Conservation (phyloP, 2,797 vertebrate species). For the Lepus townsendii region DNA sequence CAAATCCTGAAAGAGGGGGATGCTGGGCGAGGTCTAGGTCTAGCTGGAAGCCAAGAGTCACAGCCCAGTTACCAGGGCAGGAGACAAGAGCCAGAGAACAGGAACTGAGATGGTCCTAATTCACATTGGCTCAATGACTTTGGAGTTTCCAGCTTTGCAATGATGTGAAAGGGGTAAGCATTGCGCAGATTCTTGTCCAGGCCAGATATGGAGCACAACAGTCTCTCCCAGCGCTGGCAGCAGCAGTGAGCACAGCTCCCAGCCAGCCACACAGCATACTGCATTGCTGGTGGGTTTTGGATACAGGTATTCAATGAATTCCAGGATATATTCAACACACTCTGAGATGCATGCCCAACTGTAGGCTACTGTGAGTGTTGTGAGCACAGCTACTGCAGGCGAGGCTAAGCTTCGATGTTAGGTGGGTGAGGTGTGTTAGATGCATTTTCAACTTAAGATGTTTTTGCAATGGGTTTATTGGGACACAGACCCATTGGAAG, state of each 20-base stretch:
- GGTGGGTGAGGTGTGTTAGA: neutral
- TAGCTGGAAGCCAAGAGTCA: no score
- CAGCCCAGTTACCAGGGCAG: no score
- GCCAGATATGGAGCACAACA: no score
- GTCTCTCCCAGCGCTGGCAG: no score
- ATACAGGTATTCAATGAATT: neutral
- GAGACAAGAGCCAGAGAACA: rapidly evolving
- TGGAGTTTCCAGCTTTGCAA: neutral
- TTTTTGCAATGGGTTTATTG: neutral
- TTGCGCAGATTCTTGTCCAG: neutral
- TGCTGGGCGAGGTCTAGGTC: neutral
- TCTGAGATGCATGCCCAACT: neutral
- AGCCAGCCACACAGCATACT: neutral
- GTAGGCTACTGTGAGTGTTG: neutral
- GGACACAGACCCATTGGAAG: neutral
- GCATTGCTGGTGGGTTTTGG: neutral
- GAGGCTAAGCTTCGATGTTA: neutral
- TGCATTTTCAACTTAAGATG: neutral
- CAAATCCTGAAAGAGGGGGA: neutral
- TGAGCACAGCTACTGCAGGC: neutral
- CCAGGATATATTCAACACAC: no score
- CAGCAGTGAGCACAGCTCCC: no score
- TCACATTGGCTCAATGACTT: neutral
- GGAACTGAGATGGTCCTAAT: no score
- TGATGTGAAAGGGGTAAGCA: neutral